Evolutionary conservation across 2,113 vertebrate genomes (phyloP), one percentile per base, ranked within the genome.

Genomic region (Meles meles): DNA sequence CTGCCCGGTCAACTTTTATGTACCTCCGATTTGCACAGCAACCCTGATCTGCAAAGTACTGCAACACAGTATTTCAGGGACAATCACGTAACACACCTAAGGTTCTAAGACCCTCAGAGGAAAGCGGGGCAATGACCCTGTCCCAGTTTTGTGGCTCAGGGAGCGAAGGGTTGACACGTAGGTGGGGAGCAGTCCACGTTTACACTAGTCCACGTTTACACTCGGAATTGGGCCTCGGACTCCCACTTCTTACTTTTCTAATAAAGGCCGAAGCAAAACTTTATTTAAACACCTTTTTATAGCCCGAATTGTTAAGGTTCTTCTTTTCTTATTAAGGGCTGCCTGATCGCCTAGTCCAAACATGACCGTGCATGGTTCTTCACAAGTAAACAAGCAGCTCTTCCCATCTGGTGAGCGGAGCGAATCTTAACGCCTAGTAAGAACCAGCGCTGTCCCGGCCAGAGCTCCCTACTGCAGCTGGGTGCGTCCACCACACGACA

Each of bases 371-470:
- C 1, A n/a, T 12, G 31, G 47, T 47, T 31, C 42, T 34, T 47
- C n/a, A 23, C 42, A 79, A 77, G 52, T 4, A 21, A 74, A 79
- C 17, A 20, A 21, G 34, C 6, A 0, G n/a, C 57, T 49, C 76
- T 34, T n/a, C 17, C 77, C 37, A n/a, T 1, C 12, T 9, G 29
- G 20, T 7, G 1, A 29, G 20, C 1, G 2, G 9, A 44, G 18
- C 49, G 14, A 71, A 34, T 4, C 14, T 25, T 4, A 12, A 12
- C 1, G 2, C 17, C 74, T n/a, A 44, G 44, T 0, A 6, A 21
- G 61, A 17, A 27, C 21, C 34, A 6, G 93, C 63, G 20, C n/a
- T 23, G 27, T 44, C 37, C 31, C 20, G 1, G 55, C 4, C 15
- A 13, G 27, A 69, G 71, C 42, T n/a, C 34, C 2, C 39, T 0